These are phyloP conservation scores for Bombyx mandarina DNA, from an alignment of 1,140 invertebrate species.

Conservation along the genomic window DNA sequence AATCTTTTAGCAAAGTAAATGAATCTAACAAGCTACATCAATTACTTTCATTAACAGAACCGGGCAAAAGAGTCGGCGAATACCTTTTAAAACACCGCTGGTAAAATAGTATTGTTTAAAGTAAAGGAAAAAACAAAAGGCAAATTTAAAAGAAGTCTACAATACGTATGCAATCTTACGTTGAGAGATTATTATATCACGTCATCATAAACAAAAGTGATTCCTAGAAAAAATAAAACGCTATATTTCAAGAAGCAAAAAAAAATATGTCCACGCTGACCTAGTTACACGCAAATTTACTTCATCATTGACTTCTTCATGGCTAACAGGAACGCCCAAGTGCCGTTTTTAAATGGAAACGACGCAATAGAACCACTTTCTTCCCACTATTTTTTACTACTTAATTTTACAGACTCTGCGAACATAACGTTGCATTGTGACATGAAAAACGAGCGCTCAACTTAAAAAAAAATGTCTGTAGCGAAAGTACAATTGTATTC, in stretches of 20 bases:
- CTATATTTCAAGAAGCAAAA: background rate
- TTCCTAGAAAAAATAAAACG: too few species aligned
- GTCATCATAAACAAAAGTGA: too few species aligned
- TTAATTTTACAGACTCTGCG: slow-evolving; percentile 9
- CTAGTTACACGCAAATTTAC: slow-evolving; percentile 6
- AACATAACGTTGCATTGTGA: slow-evolving; percentile 8
- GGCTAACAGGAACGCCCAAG: slow-evolving; percentile 6
- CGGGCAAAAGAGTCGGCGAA: too few species aligned
- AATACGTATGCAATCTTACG: too few species aligned
- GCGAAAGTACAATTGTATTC: slow-evolving; percentile 36
- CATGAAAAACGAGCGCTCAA: slow-evolving; percentile 23
- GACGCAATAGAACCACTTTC: slow-evolving; percentile 7
- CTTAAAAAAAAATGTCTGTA: slow-evolving; percentile 21
- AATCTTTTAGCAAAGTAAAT: too few species aligned
- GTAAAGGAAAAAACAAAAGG: too few species aligned
- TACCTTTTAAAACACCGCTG: too few species aligned
- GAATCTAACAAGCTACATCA: too few species aligned
- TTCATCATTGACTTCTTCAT: slow-evolving; percentile 5
- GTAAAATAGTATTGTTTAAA: too few species aligned
- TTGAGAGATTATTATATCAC: too few species aligned
- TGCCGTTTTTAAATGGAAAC: slow-evolving; percentile 5
- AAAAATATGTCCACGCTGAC: slow-evolving; percentile 3
- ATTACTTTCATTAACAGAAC: too few species aligned
- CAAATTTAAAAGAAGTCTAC: too few species aligned
- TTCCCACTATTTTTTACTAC: slow-evolving; percentile 1